These are phyloP conservation scores for Hexactinellida sp. DNA, from an alignment of 37 sponge, comb jelly and placozoan species.

Conservation along the genomic window DNA sequence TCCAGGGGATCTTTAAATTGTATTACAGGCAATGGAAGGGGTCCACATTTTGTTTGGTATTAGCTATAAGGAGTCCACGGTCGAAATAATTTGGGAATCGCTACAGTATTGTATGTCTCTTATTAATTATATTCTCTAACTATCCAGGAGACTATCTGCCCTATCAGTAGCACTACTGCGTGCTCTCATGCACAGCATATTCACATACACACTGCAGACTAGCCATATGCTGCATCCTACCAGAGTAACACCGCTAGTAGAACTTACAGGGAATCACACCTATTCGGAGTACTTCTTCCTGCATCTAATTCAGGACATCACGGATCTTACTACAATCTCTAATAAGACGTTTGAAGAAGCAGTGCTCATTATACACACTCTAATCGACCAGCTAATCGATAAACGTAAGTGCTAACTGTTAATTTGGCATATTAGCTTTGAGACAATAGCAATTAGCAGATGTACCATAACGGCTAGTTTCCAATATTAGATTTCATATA, in stretches of 20 bases:
- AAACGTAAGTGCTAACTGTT: neutral
- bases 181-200: neutral
- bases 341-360: conserved; percentile 1
- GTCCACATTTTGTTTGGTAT: no score
- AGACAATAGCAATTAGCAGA: no score
- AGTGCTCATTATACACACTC: neutral
- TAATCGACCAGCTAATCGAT: neutral
- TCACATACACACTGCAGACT: neutral
- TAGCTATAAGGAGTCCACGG: no score
- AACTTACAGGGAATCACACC: neutral
- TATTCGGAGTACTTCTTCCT: neutral
- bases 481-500: no score
- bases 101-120: no score
- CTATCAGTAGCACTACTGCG: neutral
- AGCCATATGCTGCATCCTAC: neutral
- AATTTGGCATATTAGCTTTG: neutral
- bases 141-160: neutral
- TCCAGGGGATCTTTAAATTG: no score
- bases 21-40: no score
- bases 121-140: no score
- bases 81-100: no score
- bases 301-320: conserved; percentile 9
- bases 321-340: neutral
- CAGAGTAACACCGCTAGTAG: neutral
- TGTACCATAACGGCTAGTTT: no score